phyloP scores from a whole-genome alignment of 2,113 vertebrate genomes.

The Barbus barbus region DNA sequence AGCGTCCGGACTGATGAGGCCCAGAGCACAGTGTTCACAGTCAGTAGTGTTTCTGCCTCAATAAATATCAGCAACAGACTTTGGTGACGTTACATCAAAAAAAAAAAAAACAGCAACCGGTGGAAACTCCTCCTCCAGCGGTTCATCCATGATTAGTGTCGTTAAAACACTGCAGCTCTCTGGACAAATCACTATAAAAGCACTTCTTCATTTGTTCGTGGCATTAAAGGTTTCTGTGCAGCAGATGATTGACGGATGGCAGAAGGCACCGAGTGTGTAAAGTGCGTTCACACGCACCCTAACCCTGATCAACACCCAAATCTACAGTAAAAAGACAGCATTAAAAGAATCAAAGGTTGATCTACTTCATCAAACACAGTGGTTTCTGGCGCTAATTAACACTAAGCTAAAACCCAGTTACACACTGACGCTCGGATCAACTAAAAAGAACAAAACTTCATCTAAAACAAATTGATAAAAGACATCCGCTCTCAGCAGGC shows the following conservation, averaged over 20 bases:
- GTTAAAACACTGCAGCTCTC: conserved; percentile 16
- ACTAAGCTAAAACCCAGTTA: background rate
- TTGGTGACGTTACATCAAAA: background rate
- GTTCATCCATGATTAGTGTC: background rate
- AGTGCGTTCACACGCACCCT: conserved; percentile 2
- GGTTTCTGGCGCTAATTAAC: background rate
- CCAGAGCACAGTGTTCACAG: background rate
- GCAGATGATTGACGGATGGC: background rate
- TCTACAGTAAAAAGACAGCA: background rate
- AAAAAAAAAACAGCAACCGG: conserved; percentile 3
- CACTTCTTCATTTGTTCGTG: background rate
- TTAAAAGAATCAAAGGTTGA: background rate
- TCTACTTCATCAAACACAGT: background rate
- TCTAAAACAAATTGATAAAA: conserved; percentile 4
- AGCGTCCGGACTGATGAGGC: background rate
- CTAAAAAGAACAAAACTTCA: background rate
- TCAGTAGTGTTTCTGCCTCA: conserved; percentile 1
- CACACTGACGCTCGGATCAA: background rate
- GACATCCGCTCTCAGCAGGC: background rate
- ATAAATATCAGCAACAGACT: background rate
- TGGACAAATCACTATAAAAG: background rate
- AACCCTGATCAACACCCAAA: background rate
- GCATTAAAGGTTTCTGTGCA: background rate
- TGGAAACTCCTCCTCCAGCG: too few relatives aligned
- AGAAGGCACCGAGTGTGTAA: conserved; percentile 17